Percentiles rank a stretch among this genome's conserved stretches.
Evolutionary conservation across 2,797 vertebrate genomes (phyloP).

Genomic region (Glossophaga mutica): DNA sequence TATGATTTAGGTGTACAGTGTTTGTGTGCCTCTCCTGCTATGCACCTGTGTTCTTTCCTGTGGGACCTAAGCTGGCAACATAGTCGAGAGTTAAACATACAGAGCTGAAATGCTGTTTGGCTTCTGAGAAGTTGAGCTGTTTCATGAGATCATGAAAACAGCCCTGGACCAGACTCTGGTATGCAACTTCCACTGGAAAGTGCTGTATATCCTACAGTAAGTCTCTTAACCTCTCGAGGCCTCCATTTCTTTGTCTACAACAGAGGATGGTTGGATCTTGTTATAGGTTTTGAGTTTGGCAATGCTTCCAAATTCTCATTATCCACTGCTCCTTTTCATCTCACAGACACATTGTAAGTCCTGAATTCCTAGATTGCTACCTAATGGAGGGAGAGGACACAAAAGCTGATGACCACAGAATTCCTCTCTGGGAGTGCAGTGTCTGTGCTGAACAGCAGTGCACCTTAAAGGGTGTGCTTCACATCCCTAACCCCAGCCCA

Average conservation of each 20-base stretch:
- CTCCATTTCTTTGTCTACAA: neutral
- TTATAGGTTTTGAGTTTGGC: neutral
- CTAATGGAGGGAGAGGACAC: neutral
- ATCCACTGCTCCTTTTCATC: neutral
- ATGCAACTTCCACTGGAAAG: neutral
- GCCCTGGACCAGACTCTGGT: neutral
- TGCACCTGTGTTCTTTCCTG: neutral
- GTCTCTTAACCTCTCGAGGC: neutral
- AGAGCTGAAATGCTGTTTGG: neutral
- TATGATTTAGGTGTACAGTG: neutral
- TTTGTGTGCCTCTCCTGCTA: neutral
- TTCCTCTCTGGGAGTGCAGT: neutral
- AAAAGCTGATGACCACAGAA: neutral
- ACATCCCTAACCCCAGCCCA: neutral
- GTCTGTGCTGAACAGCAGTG: neutral
- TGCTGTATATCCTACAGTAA: neutral
- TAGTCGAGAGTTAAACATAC: neutral
- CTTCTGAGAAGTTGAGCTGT: slow-evolving; percentile 12
- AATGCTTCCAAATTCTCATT: neutral
- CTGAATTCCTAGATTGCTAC: neutral
- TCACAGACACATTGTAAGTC: neutral
- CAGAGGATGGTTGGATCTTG: neutral
- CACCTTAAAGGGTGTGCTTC: neutral
- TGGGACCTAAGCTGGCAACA: neutral
- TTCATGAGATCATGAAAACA: neutral